Conservation (phyloP, 2,113 vertebrate species). For the Natator depressus region DNA sequence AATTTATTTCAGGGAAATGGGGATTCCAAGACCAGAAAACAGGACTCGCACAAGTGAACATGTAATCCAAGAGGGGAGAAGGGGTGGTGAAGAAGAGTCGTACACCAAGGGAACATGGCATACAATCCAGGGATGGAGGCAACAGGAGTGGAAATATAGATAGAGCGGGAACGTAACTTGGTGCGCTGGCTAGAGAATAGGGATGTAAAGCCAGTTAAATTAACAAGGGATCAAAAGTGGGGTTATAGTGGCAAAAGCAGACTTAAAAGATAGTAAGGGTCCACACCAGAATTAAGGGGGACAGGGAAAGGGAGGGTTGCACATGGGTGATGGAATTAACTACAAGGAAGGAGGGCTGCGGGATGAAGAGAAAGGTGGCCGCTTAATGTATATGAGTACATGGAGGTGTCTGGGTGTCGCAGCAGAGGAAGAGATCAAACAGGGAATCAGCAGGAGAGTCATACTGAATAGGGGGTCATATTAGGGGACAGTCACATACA, state of each 20-base stretch:
- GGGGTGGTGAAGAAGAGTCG: background rate
- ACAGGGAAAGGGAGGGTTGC: background rate
- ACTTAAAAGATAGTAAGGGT: background rate
- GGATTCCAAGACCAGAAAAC: background rate
- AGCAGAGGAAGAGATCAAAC: background rate
- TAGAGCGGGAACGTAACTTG: background rate
- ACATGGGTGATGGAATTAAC: too few species aligned
- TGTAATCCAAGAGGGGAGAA: background rate
- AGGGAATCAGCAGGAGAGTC: background rate
- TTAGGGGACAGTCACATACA: background rate
- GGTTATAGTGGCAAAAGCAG: background rate
- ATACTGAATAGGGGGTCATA: background rate
- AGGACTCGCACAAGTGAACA: background rate
- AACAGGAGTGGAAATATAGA: background rate
- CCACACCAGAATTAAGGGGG: background rate
- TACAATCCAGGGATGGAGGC: background rate
- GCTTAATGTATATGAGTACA: background rate
- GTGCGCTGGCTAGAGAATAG: background rate
- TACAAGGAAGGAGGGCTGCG: background rate
- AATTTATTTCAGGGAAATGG: background rate
- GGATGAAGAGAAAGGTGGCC: background rate
- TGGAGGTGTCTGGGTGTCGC: background rate
- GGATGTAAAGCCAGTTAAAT: background rate
- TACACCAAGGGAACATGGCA: background rate
- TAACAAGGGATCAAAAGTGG: background rate